A percentile compares a stretch with the other conserved stretches of the same genome.
These are phyloP conservation scores for Cecropterus lyciades DNA, from an alignment of 1,140 invertebrate genomes.

Conservation along the genomic window DNA sequence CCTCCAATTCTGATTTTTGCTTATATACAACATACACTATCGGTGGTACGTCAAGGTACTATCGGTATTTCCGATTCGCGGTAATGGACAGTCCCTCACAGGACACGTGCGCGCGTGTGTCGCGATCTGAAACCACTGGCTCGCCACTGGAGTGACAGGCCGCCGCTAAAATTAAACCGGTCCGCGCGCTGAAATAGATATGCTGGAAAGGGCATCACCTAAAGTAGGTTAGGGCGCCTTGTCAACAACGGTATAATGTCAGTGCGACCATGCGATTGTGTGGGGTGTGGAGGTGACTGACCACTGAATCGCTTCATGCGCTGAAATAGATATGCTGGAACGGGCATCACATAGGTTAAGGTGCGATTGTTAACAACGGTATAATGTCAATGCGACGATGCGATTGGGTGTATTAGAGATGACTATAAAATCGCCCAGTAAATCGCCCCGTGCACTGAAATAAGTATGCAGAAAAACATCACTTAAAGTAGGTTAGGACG, in stretches of 20 bases:
- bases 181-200: slow-evolving; percentile 37
- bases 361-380: slow-evolving; percentile 7
- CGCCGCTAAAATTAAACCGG: slow-evolving; percentile 36
- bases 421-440: too few species aligned
- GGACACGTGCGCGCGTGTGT: slow-evolving; percentile 6
- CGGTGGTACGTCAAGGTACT: too few species aligned
- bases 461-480: slow-evolving; percentile 36
- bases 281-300: too few species aligned
- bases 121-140: slow-evolving; percentile 30
- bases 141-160: slow-evolving; percentile 25
- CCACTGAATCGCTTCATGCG: background rate
- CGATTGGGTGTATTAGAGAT: background rate
- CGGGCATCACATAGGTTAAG: slow-evolving; percentile 29
- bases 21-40: too few species aligned
- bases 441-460: slow-evolving; percentile 27
- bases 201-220: slow-evolving; percentile 37
- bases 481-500: slow-evolving; percentile 27
- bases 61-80: background rate
- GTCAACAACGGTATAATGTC: background rate
- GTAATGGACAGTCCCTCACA: background rate
- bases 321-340: slow-evolving; percentile 40
- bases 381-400: slow-evolving; percentile 8
- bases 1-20: too few species aligned
- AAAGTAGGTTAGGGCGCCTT: slow-evolving; percentile 27
- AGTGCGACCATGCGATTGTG: slow-evolving; percentile 9